phyloP scores from a whole-genome alignment of 2,888 invertebrate species.

The Vanessa cardui region DNA sequence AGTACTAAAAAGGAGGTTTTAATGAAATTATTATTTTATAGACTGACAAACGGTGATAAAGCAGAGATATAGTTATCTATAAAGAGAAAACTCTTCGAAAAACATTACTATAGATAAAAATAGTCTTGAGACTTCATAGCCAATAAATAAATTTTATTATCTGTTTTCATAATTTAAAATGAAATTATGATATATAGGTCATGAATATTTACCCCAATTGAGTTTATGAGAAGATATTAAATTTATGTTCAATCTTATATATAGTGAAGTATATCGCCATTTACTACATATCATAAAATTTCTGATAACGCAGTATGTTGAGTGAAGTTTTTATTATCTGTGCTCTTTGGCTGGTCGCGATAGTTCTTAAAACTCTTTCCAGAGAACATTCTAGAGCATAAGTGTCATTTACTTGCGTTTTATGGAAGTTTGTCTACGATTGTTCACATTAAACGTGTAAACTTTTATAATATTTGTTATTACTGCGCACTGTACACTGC shows the following conservation, averaged over 20 bases:
- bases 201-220: conserved; percentile 4
- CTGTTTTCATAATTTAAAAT: neutral
- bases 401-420: conserved; percentile 18
- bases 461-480: conserved; percentile 18
- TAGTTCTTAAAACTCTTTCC: conserved; percentile 27
- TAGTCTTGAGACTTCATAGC: too few relatives aligned
- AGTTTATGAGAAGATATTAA: conserved; percentile 24
- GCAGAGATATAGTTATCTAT: too few relatives aligned
- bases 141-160: too few relatives aligned
- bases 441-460: conserved; percentile 16
- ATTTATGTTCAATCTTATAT: conserved; percentile 21
- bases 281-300: conserved; percentile 27
- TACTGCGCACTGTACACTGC: neutral
- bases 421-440: conserved; percentile 22
- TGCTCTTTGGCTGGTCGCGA: conserved; percentile 15
- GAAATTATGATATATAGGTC: neutral
- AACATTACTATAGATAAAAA: too few relatives aligned
- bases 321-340: conserved; percentile 36
- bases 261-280: conserved; percentile 18
- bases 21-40: too few relatives aligned
- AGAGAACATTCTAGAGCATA: conserved; percentile 13
- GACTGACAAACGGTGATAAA: too few relatives aligned
- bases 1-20: too few relatives aligned
- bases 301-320: conserved; percentile 30
- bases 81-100: too few relatives aligned